Evolutionary conservation across 2,888 invertebrate genomes (phyloP).

Genomic region (Monoplex corrugatus): DNA sequence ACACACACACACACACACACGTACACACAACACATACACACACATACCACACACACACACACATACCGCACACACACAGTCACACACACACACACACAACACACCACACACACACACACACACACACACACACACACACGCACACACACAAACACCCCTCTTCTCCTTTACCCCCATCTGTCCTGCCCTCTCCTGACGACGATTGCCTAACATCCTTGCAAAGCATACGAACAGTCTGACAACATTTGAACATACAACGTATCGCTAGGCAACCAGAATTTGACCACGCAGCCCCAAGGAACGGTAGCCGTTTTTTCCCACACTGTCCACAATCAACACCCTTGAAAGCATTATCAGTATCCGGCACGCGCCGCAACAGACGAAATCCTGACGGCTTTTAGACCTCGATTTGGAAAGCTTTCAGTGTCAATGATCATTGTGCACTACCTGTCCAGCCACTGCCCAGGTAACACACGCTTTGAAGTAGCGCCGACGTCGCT

Average conservation of each 20-base stretch:
- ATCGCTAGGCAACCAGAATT: background rate
- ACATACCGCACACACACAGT: too few species aligned
- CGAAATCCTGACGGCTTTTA: background rate
- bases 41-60: too few species aligned
- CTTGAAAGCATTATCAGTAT: background rate
- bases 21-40: too few species aligned
- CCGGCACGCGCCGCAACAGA: background rate
- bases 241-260: background rate
- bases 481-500: slow-evolving; percentile 2
- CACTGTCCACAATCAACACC: background rate
- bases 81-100: too few species aligned
- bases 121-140: too few species aligned
- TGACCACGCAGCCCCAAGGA: background rate
- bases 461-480: slow-evolving; percentile 36
- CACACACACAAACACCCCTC: too few species aligned
- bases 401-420: background rate
- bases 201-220: background rate
- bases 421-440: background rate
- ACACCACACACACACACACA: too few species aligned
- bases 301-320: background rate
- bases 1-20: too few species aligned
- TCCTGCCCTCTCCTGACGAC: background rate
- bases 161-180: background rate
- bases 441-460: background rate
- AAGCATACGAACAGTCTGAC: background rate